These are phyloP conservation scores for Protophormia terraenovae DNA, from an alignment of 2,888 invertebrate species.

Conservation along the genomic window DNA sequence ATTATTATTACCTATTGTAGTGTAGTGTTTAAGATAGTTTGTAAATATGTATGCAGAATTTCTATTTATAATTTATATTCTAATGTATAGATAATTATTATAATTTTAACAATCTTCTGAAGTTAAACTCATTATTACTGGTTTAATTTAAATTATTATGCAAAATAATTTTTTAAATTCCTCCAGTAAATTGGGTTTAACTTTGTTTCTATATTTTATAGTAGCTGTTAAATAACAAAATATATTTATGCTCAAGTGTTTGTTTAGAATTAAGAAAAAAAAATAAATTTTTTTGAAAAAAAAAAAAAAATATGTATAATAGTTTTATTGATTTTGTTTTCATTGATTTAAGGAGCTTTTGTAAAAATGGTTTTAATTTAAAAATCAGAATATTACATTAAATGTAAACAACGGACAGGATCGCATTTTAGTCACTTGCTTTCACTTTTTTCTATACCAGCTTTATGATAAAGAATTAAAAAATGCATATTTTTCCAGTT, in stretches of 20 bases:
- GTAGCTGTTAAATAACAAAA: neutral
- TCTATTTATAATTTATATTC: slow-evolving; percentile 56
- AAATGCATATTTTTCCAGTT: too few species aligned
- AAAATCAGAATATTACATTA: too few species aligned
- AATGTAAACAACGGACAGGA: too few species aligned
- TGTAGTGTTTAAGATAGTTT: neutral
- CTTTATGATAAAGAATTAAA: too few species aligned
- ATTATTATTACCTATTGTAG: neutral
- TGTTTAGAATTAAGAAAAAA: slow-evolving; percentile 40
- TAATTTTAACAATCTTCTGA: neutral
- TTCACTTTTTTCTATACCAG: too few species aligned
- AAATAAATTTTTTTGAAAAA: slow-evolving; percentile 2
- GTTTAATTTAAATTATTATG: neutral
- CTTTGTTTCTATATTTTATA: neutral
- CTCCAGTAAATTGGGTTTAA: neutral
- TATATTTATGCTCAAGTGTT: slow-evolving; percentile 48
- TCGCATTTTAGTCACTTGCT: too few species aligned
- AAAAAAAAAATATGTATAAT: slow-evolving; percentile 2
- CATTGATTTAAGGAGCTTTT: too few species aligned
- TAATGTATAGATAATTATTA: slow-evolving; percentile 16
- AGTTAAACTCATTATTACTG: neutral
- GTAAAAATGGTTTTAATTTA: too few species aligned
- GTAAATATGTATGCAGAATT: slow-evolving; percentile 24
- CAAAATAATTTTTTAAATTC: neutral
- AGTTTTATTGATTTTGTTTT: neutral